Conservation (phyloP, 2,113 vertebrate genomes). For the Takifugu bimaculatus region DNA sequence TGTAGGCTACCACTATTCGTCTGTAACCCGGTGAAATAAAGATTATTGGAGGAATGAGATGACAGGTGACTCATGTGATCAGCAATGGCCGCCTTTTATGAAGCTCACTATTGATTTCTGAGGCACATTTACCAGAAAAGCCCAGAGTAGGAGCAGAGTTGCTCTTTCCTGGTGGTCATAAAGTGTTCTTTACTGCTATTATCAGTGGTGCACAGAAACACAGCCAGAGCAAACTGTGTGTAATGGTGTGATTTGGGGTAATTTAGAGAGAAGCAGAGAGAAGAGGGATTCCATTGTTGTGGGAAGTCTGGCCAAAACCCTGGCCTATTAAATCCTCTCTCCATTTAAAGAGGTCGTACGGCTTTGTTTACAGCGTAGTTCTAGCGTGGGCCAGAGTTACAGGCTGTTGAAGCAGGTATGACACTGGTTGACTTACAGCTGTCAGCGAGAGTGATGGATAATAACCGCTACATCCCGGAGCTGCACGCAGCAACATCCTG, state of each 20-base stretch:
- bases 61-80: slow-evolving; percentile 1
- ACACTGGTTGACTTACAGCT: slow-evolving; percentile 16
- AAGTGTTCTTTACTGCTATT: slow-evolving; percentile 12
- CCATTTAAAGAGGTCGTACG: slow-evolving; percentile 6
- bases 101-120: too few species aligned
- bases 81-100: background rate
- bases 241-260: slow-evolving; percentile 17
- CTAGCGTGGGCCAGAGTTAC: slow-evolving; percentile 5
- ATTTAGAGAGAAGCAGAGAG: slow-evolving; percentile 32
- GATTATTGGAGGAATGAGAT: slow-evolving; percentile 23
- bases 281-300: slow-evolving; percentile 20
- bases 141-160: background rate
- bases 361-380: slow-evolving; percentile 7
- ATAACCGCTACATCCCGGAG: slow-evolving; percentile 13
- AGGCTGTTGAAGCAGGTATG: slow-evolving; percentile 9
- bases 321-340: slow-evolving; percentile 17
- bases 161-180: slow-evolving; percentile 11
- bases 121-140: slow-evolving; percentile 8
- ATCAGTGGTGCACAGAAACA: slow-evolving; percentile 4
- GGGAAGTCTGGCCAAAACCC: slow-evolving; percentile 14
- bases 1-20: slow-evolving; percentile 31
- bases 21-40: slow-evolving; percentile 35
- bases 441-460: slow-evolving; percentile 30
- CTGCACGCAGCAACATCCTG: slow-evolving; percentile 7
- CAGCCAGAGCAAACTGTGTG: slow-evolving; percentile 14